Evolutionary conservation across 2,797 vertebrate species (phyloP).

Genomic region (Amphiprion clarkii): DNA sequence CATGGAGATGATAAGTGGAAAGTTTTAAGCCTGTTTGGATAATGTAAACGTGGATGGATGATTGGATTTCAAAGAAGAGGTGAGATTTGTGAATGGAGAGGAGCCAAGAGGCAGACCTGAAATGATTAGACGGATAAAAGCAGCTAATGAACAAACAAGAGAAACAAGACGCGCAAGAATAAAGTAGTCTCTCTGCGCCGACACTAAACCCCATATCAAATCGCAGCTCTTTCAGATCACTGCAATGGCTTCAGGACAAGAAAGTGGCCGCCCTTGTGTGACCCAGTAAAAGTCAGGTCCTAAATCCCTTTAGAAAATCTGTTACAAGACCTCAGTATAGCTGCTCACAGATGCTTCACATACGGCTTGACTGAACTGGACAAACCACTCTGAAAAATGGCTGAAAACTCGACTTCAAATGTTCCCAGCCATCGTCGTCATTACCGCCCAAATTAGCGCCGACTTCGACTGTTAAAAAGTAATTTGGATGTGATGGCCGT

Average conservation of each 20-base stretch:
- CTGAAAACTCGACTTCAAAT: slow-evolving; percentile 27
- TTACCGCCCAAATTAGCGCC: slow-evolving; percentile 16
- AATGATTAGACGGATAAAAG: slow-evolving; percentile 18
- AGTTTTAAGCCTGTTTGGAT: slow-evolving; percentile 2
- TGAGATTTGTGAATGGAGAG: slow-evolving; percentile 19
- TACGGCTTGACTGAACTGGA: slow-evolving; percentile 31
- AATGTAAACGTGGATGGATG: neutral
- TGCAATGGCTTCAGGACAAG: slow-evolving; percentile 47
- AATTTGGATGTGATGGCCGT: slow-evolving; percentile 18
- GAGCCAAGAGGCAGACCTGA: slow-evolving; percentile 11
- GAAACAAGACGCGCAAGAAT: slow-evolving; percentile 30
- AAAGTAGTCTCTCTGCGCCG: slow-evolving; percentile 33
- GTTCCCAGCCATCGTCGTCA: slow-evolving; percentile 10
- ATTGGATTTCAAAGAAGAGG: slow-evolving; percentile 7
- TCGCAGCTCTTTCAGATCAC: slow-evolving; percentile 46
- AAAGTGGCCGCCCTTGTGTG: slow-evolving; percentile 50
- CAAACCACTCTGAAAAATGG: slow-evolving; percentile 23
- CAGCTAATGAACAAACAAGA: slow-evolving; percentile 25
- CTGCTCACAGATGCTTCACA: slow-evolving; percentile 36
- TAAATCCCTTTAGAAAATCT: slow-evolving; percentile 52
- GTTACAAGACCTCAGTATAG: slow-evolving; percentile 32
- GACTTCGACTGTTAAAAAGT: slow-evolving; percentile 7
- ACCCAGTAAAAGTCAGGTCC: slow-evolving; percentile 54
- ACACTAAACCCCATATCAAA: slow-evolving; percentile 49
- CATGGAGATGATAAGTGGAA: slow-evolving; percentile 14